Evolutionary conservation across 2,888 invertebrate genomes (phyloP), one percentile per base, ranked within the genome.

Genomic region (Formica aserva): DNA sequence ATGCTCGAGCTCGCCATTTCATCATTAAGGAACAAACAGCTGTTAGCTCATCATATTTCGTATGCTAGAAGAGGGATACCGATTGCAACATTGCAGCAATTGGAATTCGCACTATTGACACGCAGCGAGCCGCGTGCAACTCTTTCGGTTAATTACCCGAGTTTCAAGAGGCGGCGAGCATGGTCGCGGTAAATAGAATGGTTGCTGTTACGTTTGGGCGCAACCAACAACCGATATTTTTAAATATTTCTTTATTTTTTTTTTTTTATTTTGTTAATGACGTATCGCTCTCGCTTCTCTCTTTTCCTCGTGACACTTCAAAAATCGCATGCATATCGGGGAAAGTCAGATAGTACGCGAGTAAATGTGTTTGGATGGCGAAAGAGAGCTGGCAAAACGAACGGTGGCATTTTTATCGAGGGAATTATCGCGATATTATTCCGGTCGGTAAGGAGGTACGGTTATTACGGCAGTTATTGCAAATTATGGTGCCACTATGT

Each of bases 381-480:
- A 38, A 38, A 52, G 5, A 15, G 48, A 5, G n/a, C 1, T 38
- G 26, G 32, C 15, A n/a, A 35, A 26, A 62, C 29, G 29, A 38
- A 5, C 29, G 41, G 55, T 41, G 84, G 80, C 72, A 83, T 88
- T 90, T 91, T 91, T 87, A 86, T 84, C 84, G 77, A 22, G 41
- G 87, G 85, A 92, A 92, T 90, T 91, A 90, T 88, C 83, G 74
- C 83, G 88, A 90, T 90, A 91, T 92, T 92, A 92, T 90, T 92
- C 92, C 84, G 84, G 83, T 57, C 77, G 77, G 89, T 90, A 91
- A 92, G 90, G 85, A 92, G 91, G 85, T 91, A 92, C 87, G 90
- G 92, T 92, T 93, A 93, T 93, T 92, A 90, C 87, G 72, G 85
- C 91, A 89, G 91, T 93, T 93, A 93, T 93, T 91, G 92, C 92